Base-by-base conservation (phyloP, 2,113 vertebrate genomes). In the Alexandromys fortis region DNA sequence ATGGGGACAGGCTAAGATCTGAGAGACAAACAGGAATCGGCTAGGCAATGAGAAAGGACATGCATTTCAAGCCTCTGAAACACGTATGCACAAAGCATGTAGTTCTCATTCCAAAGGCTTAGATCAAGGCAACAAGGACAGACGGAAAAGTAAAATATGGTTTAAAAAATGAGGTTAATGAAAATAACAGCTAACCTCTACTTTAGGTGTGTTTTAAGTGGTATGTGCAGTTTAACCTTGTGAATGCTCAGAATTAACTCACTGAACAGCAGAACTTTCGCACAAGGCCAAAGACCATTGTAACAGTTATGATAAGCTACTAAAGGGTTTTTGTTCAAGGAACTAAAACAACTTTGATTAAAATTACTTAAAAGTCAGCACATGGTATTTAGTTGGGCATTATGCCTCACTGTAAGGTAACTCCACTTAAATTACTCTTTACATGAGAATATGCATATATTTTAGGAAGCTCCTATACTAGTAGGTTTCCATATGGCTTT, bases 61-160 rank as follows among this genome's bases (percentile, higher is more conserved):
- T 22, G 26, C 26, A 91, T 72, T 90, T 94, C 49, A 72, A 88
- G 26, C 3, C 85, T 92, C 78, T 67, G 58, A 33, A 94, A 91
- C 30, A 73, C n/a, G 11, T 5, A 7, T 35, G 33, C 30, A 83
- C 72, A 63, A 55, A 95, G 77, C 65, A 52, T 49, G n/a, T 30
- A 76, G 38, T 86, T 95, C 42, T 92, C 42, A 83, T 63, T 88
- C 52, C 21, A 79, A 76, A 87, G 17, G 86, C 7, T 58, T 89
- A 30, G 68, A 82, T 3, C 49, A 79, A 21, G 19, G 8, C 72
- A 90, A 49, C 12, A 26, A 95, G 72, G 70, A 52, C 17, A 90
- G 78, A 93, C 67, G 63, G 38, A 47, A 45, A 93, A 90, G 26
- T 26, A 49, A 96, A 95, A 94, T n/a, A 67, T 9, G 33, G 33